Percentiles rank a stretch among this genome's conserved stretches.
Evolutionary conservation across 2,797 vertebrate genomes (phyloP).

Genomic region (Zonotrichia albicollis): DNA sequence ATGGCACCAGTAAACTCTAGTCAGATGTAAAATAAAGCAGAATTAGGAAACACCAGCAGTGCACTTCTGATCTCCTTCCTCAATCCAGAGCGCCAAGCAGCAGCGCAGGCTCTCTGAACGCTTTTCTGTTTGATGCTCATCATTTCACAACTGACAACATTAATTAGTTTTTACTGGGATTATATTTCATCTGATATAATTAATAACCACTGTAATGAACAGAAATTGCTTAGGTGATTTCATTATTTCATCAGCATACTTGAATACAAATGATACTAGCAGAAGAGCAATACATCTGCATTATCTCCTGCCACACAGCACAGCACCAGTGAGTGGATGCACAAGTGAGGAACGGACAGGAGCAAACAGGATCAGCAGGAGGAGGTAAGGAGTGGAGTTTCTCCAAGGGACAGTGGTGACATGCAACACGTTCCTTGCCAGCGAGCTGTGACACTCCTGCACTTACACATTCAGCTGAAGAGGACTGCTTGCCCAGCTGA

Average conservation of each 20-base stretch:
- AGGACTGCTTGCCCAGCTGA: slow-evolving; percentile 57
- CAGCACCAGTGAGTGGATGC: slow-evolving; percentile 69
- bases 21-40: slow-evolving; percentile 38
- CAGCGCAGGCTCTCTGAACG: slow-evolving; percentile 13
- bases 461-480: slow-evolving; percentile 59
- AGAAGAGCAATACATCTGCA: slow-evolving; percentile 63
- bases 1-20: slow-evolving; percentile 48
- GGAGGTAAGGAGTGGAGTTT: slow-evolving; percentile 53
- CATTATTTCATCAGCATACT: slow-evolving; percentile 64
- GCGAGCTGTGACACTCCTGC: slow-evolving; percentile 33
- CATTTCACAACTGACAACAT: slow-evolving; percentile 37
- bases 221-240: slow-evolving; percentile 61
- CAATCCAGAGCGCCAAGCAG: slow-evolving; percentile 18
- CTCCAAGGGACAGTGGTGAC: slow-evolving; percentile 61
- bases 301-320: slow-evolving; percentile 70
- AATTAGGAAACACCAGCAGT: slow-evolving; percentile 45
- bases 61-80: slow-evolving; percentile 20
- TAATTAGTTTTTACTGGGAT: slow-evolving; percentile 40
- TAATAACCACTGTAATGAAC: slow-evolving; percentile 65
- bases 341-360: slow-evolving; percentile 2
- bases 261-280: slow-evolving; percentile 56
- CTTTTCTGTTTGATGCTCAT: slow-evolving; percentile 14
- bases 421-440: slow-evolving; percentile 60
- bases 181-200: slow-evolving; percentile 43
- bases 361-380: neutral